Base-by-base conservation (phyloP, 2,888 invertebrate species). In the Drosophila peninsularis region DNA sequence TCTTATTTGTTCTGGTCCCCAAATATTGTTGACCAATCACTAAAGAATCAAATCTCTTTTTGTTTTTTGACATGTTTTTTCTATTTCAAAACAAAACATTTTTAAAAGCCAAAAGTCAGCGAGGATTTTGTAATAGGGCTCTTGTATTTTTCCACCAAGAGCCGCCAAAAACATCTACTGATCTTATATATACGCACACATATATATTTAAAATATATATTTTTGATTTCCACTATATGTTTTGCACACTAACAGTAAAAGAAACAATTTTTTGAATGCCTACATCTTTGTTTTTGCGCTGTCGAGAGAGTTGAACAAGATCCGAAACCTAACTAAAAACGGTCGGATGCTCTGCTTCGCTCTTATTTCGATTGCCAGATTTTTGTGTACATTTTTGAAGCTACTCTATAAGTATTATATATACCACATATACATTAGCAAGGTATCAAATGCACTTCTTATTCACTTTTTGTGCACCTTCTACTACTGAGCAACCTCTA, bases 211-310 rank as follows among this genome's bases (percentile, higher is more conserved):
- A 39, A 32, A 44, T 47, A 30, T 47, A 47, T 61, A 5, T 62
- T 36, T 56, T 72, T 55, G 32, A 56, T 61, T 69, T 66, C 6
- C 17, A 64, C 37, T 67, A 53, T 62, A 66, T 69, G 68, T 68
- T 81, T 79, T 80, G 84, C 90, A 89, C 75, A 78, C 76, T 39
- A 61, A 72, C 58, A 69, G 45, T 71, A 75, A 61, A 50, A 62
- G 27, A 2, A 0, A 27, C 24, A 24, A 5, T 63, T 90, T 86
- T 86, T 89, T 90, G 90, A 90, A 90, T 88, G 90, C 89, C 81
- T 88, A 89, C 75, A 80, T 86, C 83, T 90, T 89, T 85, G 88
- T 78, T 90, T 90, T 88, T 85, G 90, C 75, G 45, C 68, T 77
- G 47, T 70, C 47, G 21, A 61, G 57, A 58, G 44, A 57, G 57